Conservation (phyloP, 92 coral and sea anemone species). For the Palythoa grandis region DNA sequence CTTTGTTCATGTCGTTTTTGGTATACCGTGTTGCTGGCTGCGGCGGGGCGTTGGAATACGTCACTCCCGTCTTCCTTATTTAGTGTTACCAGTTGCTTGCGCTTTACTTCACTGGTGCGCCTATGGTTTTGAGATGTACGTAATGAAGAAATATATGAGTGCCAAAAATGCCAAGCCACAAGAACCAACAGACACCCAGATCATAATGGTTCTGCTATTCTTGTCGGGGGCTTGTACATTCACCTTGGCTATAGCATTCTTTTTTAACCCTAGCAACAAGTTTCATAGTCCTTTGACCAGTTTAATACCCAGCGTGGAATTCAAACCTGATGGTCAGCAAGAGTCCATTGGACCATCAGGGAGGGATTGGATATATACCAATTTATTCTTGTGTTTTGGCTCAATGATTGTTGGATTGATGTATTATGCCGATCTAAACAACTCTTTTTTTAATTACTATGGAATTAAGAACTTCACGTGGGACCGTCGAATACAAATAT, state of each 20-base stretch:
- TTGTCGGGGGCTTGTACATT: conserved; percentile 58
- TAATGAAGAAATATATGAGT: conserved; percentile 45
- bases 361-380: conserved; percentile 59
- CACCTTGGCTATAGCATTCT: conserved; percentile 53
- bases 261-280: conserved; percentile 52
- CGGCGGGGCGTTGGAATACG: not conserved
- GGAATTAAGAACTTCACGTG: conserved; percentile 56
- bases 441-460: not conserved
- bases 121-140: conserved; percentile 55
- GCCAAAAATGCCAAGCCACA: conserved; percentile 21
- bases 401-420: conserved; percentile 39
- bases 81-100: conserved; percentile 10
- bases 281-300: conserved; percentile 27
- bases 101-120: conserved; percentile 53
- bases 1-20: conserved; percentile 22
- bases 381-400: conserved; percentile 55
- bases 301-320: conserved; percentile 60
- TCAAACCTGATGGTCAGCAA: conserved; percentile 63
- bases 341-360: conserved; percentile 45
- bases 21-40: conserved; percentile 33
- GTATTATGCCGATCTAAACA: conserved; percentile 37
- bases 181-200: conserved; percentile 60
- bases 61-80: not conserved
- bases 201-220: conserved; percentile 51
- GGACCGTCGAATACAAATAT: conserved; percentile 12